Base-by-base conservation (phyloP, 2,888 invertebrate species). In the Drosophila ustulata region DNA sequence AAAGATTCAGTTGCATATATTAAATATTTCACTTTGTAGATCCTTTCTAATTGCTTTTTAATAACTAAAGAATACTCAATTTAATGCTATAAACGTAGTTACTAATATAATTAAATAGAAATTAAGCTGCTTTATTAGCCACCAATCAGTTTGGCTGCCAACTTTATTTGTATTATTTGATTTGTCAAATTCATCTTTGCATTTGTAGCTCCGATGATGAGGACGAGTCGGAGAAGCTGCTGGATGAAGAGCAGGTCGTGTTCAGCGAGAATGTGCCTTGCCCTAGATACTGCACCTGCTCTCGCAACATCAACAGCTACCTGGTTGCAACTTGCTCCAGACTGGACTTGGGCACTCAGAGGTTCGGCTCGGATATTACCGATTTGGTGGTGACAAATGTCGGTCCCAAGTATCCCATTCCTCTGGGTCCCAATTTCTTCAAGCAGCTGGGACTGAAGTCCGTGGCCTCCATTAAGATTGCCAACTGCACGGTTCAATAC, bases 371-470 rank as follows among this genome's bases (percentile, higher is more conserved):
- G 55, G 94, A 94, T 72, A 94, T 96, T 73, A 94, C 94, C 4
- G 95, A 95, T 89, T 92, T 96, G 67, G 94, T 94, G 76, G 94
- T 96, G 50, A 94, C 95, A 74, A 94, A 95, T 88, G 94, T 95
- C 30, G 94, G 94, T 50, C 93, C 94, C 2, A 92, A 92, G 50
- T 93, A 93, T 85, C 94, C 94, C 11, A 94, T 95, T 61, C 92
- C 94, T 13, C 92, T 96, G 61, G 94, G 94, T 9, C 94, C 94
- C 63, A 93, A 93, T 59, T 94, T 95, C 80, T 95, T 95, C 90
- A 92, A 93, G 72, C 94, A 94, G 75, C 92, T 95, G 66, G 95
- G 95, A 47, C 93, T 96, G 28, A 94, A 94, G 80, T 94, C 94
- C 80, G 93, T 96, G 39, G 94, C 95, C 26, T 94, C 95, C 3